These are phyloP conservation scores for Globia sparganii DNA, from an alignment of 2,888 invertebrate species.

Conservation along the genomic window DNA sequence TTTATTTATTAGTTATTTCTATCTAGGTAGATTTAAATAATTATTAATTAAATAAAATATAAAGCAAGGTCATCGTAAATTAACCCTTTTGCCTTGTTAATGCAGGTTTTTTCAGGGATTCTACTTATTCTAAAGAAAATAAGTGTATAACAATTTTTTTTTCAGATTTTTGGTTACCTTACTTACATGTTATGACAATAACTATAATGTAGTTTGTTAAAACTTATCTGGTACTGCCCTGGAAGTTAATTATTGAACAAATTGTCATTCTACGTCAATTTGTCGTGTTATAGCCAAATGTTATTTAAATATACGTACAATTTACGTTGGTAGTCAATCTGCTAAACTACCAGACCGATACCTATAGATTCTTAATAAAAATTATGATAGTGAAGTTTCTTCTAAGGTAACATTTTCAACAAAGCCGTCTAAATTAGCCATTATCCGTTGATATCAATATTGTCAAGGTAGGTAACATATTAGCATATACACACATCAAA, in stretches of 20 bases:
- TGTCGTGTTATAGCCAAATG: not conserved
- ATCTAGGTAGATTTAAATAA: too few relatives aligned
- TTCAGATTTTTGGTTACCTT: not conserved
- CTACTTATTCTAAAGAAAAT: not conserved
- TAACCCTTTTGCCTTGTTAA: not conserved
- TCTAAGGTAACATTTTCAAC: not conserved
- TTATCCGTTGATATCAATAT: too few relatives aligned
- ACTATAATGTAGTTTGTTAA: not conserved
- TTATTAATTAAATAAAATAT: too few relatives aligned
- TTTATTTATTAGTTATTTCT: not conserved
- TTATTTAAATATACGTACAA: not conserved
- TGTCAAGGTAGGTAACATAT: too few relatives aligned
- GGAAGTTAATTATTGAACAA: not conserved
- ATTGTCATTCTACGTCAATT: not conserved
- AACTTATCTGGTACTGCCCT: not conserved
- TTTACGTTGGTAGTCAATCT: not conserved
- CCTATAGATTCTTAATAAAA: not conserved
- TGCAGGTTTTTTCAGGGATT: too few relatives aligned
- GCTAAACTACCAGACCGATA: not conserved
- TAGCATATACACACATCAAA: too few relatives aligned
- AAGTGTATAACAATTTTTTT: not conserved
- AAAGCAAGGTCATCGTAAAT: not conserved
- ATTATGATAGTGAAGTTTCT: not conserved
- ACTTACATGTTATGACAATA: not conserved
- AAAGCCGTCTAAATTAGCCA: constrained; percentile 29